phyloP scores from a whole-genome alignment of 2,888 invertebrate genomes.

The Dolomedes plantarius region DNA sequence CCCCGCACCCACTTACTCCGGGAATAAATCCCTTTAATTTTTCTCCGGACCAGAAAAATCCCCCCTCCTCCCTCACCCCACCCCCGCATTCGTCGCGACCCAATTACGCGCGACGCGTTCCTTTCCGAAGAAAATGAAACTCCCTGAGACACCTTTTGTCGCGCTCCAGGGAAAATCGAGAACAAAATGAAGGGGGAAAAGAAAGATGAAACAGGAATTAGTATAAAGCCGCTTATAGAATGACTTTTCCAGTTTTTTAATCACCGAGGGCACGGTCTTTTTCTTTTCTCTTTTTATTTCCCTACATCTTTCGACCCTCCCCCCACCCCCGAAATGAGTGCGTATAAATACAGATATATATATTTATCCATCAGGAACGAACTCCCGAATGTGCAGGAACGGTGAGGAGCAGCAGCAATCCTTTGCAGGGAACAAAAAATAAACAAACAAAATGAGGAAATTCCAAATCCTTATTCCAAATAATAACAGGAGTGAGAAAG shows the following conservation, averaged over 20 bases:
- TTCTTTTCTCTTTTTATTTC: background rate
- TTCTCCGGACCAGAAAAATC: background rate
- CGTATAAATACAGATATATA: background rate
- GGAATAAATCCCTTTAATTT: constrained; percentile 1
- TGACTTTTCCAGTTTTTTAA: constrained; percentile 37
- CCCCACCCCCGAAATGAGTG: background rate
- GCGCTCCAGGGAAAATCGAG: background rate
- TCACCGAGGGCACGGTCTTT: background rate
- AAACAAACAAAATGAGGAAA: constrained; percentile 10
- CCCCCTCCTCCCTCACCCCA: too few relatives aligned
- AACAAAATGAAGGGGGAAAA: background rate
- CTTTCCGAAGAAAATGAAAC: background rate
- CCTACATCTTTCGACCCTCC: background rate
- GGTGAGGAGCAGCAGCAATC: background rate
- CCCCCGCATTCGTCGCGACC: background rate
- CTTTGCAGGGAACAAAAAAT: too few relatives aligned
- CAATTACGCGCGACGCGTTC: background rate
- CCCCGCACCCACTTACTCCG: background rate
- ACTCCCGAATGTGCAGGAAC: background rate
- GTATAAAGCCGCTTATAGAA: constrained; percentile 35
- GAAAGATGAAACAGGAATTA: constrained; percentile 40
- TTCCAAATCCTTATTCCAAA: constrained; percentile 10
- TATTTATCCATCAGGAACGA: background rate
- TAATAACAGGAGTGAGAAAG: background rate
- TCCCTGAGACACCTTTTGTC: background rate